phyloP scores from a whole-genome alignment of 2,797 vertebrate species.

The Chromis chromis region DNA sequence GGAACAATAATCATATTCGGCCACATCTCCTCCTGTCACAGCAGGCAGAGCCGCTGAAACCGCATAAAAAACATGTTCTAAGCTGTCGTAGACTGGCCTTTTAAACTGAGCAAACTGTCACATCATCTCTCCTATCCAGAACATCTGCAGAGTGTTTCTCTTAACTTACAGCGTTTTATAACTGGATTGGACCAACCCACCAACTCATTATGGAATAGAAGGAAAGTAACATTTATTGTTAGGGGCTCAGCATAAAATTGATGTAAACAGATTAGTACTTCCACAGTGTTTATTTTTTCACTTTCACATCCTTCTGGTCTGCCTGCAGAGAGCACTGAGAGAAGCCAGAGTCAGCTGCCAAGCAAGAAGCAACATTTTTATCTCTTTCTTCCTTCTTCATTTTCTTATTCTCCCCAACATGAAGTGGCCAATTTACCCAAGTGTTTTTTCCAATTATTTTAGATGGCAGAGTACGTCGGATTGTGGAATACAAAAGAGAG shows the following conservation, averaged over 20 bases:
- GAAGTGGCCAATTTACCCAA: not conserved
- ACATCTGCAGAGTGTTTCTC: not conserved
- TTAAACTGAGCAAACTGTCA: not conserved
- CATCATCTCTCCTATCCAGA: not conserved
- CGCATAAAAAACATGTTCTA: no score
- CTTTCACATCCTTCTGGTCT: not conserved
- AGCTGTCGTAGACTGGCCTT: not conserved
- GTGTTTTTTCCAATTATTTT: not conserved
- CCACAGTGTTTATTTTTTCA: not conserved
- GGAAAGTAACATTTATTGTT: not conserved
- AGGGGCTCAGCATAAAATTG: not conserved
- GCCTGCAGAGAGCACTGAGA: not conserved
- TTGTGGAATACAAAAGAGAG: conserved; percentile 6
- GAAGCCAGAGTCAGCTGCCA: not conserved
- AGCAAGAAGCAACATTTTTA: no score
- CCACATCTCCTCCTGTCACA: no score
- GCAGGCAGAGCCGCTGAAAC: no score
- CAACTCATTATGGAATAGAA: not conserved
- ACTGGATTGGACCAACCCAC: not conserved
- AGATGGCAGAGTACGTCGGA: not conserved
- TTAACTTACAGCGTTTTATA: no score
- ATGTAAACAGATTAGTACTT: not conserved
- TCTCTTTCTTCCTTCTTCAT: not conserved
- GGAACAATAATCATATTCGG: not conserved
- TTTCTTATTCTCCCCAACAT: not conserved